A percentile compares a stretch with the other conserved stretches of the same genome.
phyloP scores from a whole-genome alignment of 2,797 vertebrate genomes.

The Enteromius trimaculatus region DNA sequence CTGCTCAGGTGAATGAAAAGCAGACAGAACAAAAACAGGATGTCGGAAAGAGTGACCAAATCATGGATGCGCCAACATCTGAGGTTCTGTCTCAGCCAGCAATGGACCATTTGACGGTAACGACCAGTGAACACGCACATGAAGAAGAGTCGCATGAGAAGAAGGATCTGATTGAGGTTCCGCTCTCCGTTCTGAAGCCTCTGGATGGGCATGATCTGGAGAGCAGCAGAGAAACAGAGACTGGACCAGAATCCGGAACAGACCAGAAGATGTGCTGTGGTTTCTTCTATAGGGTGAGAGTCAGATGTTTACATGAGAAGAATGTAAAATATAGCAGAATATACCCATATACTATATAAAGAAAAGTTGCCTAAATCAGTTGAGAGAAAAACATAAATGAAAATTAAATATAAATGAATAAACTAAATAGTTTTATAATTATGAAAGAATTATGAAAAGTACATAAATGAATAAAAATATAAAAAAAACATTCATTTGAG shows the following conservation, averaged over 20 bases:
- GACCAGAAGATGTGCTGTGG: conserved; percentile 98
- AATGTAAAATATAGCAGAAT: not conserved
- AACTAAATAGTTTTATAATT: not conserved
- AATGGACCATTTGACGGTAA: conserved; percentile 76
- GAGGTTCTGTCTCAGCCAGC: conserved; percentile 78
- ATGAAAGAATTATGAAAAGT: not conserved
- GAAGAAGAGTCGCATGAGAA: conserved; percentile 64
- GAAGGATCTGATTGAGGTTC: conserved; percentile 88
- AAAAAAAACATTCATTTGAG: not conserved
- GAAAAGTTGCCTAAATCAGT: not conserved
- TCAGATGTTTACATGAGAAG: not conserved
- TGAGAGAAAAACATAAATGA: not conserved
- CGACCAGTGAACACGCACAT: conserved; percentile 68
- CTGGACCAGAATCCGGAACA: conserved; percentile 76
- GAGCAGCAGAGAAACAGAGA: conserved; percentile 78
- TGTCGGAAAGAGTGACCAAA: conserved; percentile 55
- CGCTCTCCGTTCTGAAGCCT: conserved; percentile 84
- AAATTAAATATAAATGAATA: not conserved
- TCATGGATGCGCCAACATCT: conserved; percentile 65
- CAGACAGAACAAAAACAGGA: conserved; percentile 64
- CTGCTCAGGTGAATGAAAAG: conserved; percentile 56
- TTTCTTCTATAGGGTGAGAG: conserved; percentile 94
- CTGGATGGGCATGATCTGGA: conserved; percentile 70
- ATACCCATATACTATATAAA: not conserved
- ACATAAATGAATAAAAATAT: not conserved